Percentiles rank a stretch among this genome's conserved stretches.
Evolutionary conservation across 2,797 vertebrate species (phyloP).

Genomic region (Ctenopoma multispine): DNA sequence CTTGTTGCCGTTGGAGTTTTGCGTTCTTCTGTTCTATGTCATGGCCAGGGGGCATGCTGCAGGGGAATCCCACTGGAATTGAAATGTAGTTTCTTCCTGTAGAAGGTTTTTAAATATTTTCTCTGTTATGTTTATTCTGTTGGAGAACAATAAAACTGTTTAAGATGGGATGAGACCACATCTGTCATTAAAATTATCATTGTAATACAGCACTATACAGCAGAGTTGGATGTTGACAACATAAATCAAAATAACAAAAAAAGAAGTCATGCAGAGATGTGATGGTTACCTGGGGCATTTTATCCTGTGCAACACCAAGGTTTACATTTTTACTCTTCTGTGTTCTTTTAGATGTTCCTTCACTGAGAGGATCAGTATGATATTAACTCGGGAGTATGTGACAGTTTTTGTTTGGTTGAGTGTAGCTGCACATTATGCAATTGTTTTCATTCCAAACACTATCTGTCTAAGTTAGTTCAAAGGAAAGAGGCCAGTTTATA

Average conservation of each 20-base stretch:
- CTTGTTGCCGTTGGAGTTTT: constrained; percentile 42
- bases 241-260: background rate
- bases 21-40: constrained; percentile 53
- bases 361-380: constrained; percentile 9
- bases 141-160: constrained; percentile 4
- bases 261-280: no score
- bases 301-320: background rate
- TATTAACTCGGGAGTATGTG: constrained; percentile 13
- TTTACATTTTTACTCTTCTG: background rate
- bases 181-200: background rate
- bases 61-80: constrained; percentile 58
- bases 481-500: constrained; percentile 33
- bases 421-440: constrained; percentile 25
- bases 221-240: constrained; percentile 11
- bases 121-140: constrained; percentile 44
- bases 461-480: constrained; percentile 42
- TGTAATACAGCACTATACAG: background rate
- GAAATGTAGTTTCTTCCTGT: constrained; percentile 55
- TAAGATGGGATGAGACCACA: constrained; percentile 18
- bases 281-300: no score
- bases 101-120: constrained; percentile 48
- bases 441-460: constrained; percentile 19
- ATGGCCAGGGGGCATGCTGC: constrained; percentile 61
- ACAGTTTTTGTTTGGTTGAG: constrained; percentile 26
- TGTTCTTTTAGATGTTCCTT: constrained; percentile 1